Evolutionary conservation across 2,113 vertebrate species (phyloP).

Genomic region (zebrafish (Danio rerio)): GRCz12tu NC_133188.1:6990001-6990500

Average conservation of each 20-base stretch:
- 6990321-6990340: not conserved
- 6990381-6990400: not conserved
- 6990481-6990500: too few species aligned
- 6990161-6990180: constrained; percentile 55
- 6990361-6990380: not conserved
- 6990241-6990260: not conserved
- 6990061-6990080: constrained; percentile 54
- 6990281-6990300: not conserved
- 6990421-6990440: too few species aligned
- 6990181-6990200: not conserved
- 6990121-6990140: constrained; percentile 57
- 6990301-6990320: not conserved
- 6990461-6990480: too few species aligned
- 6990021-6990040: constrained; percentile 57
- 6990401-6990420: too few species aligned
- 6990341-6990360: not conserved
- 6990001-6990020: constrained; percentile 38
- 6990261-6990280: constrained; percentile 30
- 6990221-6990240: constrained; percentile 26
- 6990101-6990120: constrained; percentile 61
- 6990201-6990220: constrained; percentile 18
- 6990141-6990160: constrained; percentile 52
- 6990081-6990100: constrained; percentile 54
- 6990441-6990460: too few species aligned
- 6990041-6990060: constrained; percentile 58